Evolutionary conservation across 2,113 vertebrate species (phyloP).

Genomic region (Apodemus speciosus): DNA sequence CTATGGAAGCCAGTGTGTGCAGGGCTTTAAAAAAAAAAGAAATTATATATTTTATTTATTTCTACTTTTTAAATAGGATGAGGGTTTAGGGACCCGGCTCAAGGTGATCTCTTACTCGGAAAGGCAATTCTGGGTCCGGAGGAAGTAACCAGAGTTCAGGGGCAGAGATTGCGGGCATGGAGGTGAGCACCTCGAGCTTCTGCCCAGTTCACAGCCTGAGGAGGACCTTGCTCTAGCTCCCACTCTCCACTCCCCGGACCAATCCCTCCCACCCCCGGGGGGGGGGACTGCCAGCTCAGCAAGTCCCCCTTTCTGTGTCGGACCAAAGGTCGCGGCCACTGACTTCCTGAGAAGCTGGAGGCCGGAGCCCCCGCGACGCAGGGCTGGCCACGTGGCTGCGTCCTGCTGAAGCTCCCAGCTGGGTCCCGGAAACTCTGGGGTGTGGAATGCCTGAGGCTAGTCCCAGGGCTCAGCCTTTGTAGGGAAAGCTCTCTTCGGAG

Average conservation of each 20-base stretch:
- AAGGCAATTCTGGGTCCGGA: constrained; percentile 18
- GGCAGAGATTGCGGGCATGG: background rate
- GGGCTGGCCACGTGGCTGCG: constrained; percentile 65
- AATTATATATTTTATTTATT: too few species aligned
- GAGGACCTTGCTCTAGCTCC: background rate
- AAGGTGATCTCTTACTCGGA: background rate
- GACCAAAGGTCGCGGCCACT: background rate
- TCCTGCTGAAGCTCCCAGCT: background rate
- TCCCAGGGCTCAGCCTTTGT: background rate
- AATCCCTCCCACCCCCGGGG: background rate
- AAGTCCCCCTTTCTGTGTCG: background rate
- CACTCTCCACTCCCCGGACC: background rate
- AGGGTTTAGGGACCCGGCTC: background rate
- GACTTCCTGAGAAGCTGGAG: background rate
- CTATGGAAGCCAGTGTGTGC: background rate
- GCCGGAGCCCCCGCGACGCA: background rate
- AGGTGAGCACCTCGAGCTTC: too few species aligned
- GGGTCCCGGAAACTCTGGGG: background rate
- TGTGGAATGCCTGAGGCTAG: background rate
- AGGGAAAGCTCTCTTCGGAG: background rate
- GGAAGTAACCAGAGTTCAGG: background rate
- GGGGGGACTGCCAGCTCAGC: background rate
- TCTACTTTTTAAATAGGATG: background rate
- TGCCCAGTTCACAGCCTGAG: background rate
- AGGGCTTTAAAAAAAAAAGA: too few species aligned